Conservation (phyloP, 2,888 invertebrate species). For the Tromatobia lineatoria region DNA sequence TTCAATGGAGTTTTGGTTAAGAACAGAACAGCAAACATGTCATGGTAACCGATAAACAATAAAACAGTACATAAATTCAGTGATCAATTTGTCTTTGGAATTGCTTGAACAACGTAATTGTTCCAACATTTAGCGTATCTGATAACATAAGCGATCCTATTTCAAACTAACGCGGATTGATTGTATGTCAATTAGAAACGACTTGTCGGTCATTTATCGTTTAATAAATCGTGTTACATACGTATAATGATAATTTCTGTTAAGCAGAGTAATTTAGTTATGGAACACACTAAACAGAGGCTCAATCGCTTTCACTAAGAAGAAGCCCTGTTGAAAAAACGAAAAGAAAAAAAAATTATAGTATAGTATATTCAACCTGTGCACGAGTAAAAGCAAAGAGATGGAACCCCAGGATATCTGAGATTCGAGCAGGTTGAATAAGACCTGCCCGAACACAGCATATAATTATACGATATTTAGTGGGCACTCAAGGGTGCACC, state of each 20-base stretch:
- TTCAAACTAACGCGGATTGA: no score
- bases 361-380: slow-evolving; percentile 20
- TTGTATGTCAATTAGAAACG: no score
- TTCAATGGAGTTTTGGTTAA: no score
- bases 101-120: no score
- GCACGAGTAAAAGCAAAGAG: slow-evolving; percentile 17
- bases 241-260: neutral
- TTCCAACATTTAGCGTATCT: no score
- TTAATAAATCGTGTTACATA: no score
- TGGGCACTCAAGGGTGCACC: slow-evolving; percentile 78
- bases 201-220: no score
- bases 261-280: neutral
- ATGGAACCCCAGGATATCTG: slow-evolving; percentile 70
- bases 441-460: slow-evolving; percentile 72
- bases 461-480: slow-evolving; percentile 82
- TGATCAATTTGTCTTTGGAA: no score
- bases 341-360: slow-evolving; percentile 10
- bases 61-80: no score
- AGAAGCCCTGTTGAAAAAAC: neutral
- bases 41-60: no score
- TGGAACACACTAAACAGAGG: neutral
- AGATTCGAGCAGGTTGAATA: slow-evolving; percentile 74
- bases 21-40: no score
- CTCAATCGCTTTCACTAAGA: neutral
- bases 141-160: no score